A percentile compares a stretch with the other conserved stretches of the same genome.
Evolutionary conservation across 2,113 vertebrate genomes (phyloP).

Genomic region (Lophochroa leadbeateri): DNA sequence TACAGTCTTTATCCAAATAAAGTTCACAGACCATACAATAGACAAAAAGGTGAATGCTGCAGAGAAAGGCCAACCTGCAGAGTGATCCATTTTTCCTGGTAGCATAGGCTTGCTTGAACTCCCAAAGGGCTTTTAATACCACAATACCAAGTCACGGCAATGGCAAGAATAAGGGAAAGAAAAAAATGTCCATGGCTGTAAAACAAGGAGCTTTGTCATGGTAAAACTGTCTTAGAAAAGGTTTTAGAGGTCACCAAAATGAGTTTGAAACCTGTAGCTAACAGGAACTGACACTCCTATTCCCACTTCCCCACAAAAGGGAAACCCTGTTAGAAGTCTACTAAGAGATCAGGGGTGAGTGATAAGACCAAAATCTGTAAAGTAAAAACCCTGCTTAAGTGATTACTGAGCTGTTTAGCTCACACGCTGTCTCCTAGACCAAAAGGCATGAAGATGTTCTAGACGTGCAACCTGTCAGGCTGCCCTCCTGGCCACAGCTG

Average conservation of each 20-base stretch:
- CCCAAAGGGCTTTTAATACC: neutral
- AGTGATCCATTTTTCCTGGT: neutral
- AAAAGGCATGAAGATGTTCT: neutral
- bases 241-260: conserved; percentile 4
- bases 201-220: conserved; percentile 1
- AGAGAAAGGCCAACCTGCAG: neutral
- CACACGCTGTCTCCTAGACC: neutral
- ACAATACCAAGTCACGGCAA: neutral
- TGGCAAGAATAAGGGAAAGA: neutral
- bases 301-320: neutral
- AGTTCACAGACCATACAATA: neutral
- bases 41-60: neutral
- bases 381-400: neutral
- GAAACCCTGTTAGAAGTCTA: neutral
- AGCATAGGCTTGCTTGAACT: neutral
- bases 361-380: neutral
- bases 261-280: conserved; percentile 6
- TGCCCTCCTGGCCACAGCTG: neutral
- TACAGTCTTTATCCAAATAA: neutral
- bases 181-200: neutral
- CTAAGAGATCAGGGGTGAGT: rapidly evolving
- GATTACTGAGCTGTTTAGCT: neutral
- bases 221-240: conserved; percentile 6
- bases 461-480: rapidly evolving
- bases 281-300: neutral